Evolutionary conservation across 2,113 vertebrate species (phyloP).

Genomic region (Hystrix brachyura): DNA sequence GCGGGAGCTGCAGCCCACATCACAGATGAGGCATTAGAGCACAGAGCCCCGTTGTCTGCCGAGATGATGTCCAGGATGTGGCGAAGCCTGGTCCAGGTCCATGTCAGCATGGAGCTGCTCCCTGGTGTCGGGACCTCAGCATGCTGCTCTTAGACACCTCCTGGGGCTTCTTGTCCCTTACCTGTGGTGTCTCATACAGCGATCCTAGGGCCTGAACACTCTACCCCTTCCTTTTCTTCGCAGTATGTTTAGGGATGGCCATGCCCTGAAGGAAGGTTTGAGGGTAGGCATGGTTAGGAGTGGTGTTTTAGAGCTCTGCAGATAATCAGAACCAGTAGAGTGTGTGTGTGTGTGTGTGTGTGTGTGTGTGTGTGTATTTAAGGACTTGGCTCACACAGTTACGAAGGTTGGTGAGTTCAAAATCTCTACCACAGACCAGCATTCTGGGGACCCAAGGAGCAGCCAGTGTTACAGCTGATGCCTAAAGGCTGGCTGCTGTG

Average conservation of each 20-base stretch:
- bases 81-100: background rate
- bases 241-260: background rate
- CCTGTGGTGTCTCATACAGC: background rate
- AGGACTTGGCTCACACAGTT: background rate
- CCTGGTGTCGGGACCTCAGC: background rate
- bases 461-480: background rate
- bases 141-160: background rate
- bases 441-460: background rate
- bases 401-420: background rate
- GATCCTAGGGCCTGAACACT: background rate
- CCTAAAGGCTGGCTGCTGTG: background rate
- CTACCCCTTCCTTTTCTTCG: background rate
- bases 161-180: background rate
- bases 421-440: background rate
- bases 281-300: too few relatives aligned
- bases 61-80: background rate
- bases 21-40: background rate
- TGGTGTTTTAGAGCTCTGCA: background rate
- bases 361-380: background rate
- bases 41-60: background rate
- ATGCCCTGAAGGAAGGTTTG: background rate
- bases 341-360: background rate
- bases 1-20: background rate
- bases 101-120: accelerated
- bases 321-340: background rate